Evolutionary conservation across 2,797 vertebrate genomes (phyloP).

Genomic region (Halcyon chelicuti): DNA sequence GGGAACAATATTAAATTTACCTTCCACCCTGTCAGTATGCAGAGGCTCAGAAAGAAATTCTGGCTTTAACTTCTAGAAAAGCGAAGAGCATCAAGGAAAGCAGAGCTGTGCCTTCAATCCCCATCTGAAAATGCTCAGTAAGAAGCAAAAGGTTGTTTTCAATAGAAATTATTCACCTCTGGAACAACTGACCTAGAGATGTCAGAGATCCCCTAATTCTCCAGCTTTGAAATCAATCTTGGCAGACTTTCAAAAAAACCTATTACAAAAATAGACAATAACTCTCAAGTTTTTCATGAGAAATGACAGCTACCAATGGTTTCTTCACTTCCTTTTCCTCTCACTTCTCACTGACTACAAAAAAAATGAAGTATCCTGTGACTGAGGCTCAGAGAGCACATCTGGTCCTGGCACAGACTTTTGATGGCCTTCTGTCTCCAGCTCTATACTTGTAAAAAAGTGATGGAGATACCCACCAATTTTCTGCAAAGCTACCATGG

Average conservation of each 20-base stretch:
- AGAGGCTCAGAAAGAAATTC: neutral
- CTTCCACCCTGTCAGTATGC: neutral
- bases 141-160: neutral
- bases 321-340: neutral
- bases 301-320: neutral
- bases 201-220: neutral
- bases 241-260: neutral
- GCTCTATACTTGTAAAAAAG: neutral
- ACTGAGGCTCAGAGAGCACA: neutral
- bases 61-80: neutral
- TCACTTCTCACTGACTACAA: neutral
- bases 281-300: neutral
- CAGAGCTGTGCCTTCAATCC: neutral
- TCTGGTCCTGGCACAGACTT: neutral
- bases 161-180: conserved; percentile 9
- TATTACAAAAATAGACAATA: neutral
- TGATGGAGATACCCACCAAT: neutral
- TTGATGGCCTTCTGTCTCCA: neutral
- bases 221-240: neutral
- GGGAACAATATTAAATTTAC: neutral
- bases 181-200: neutral
- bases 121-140: neutral
- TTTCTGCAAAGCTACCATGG: neutral
- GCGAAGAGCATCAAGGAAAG: neutral
- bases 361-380: neutral